Base-by-base conservation (phyloP, 2,888 invertebrate species). In the Byasa hedistus region DNA sequence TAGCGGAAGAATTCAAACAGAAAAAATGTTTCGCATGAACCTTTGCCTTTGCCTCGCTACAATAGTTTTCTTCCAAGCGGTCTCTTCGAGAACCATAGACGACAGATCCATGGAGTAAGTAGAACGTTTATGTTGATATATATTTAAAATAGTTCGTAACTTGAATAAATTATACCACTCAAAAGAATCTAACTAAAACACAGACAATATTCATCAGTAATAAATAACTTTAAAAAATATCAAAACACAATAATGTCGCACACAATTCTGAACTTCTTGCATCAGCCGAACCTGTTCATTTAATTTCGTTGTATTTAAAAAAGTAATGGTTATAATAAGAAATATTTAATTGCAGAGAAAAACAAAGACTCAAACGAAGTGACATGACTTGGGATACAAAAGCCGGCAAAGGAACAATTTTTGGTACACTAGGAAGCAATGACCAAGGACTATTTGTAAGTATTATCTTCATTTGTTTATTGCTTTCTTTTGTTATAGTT, bases 391-490 rank as follows among this genome's bases (percentile, higher is more conserved):
- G 65, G 65, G 65, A 60, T 57, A 74, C 68, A 57, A 56, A 63
- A 59, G 70, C 68, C 17, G 72, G 71, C 8, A 52, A 69, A 21
- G 74, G 72, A 57, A 72, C 72, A 21, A 60, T 73, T 3, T 74
- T 71, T 17, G 72, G 73, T 5, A 71, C 74, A n/a, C 68, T 74
- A 10, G 72, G 75, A n/a, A 64, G 64, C 15, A 70, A 61, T 17
- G 72, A 74, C 1, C 68, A 69, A 21, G 71, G 69, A 12, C 62
- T 75, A 27, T 71, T 70, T 57, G 74, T 73, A 68, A 72, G 72
- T 71, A 32, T 32, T 32, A 32, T 32, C n/a, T n/a, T 39, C 0
- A 15, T 55, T 54, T 23, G 22, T 32, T 32, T 32, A 32, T 10
- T 0, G 8, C 10, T 32, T 7, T 32, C 10, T 1, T 32, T n/a